phyloP scores from a whole-genome alignment of 1,140 invertebrate species.

The Andricus grossulariae region DNA sequence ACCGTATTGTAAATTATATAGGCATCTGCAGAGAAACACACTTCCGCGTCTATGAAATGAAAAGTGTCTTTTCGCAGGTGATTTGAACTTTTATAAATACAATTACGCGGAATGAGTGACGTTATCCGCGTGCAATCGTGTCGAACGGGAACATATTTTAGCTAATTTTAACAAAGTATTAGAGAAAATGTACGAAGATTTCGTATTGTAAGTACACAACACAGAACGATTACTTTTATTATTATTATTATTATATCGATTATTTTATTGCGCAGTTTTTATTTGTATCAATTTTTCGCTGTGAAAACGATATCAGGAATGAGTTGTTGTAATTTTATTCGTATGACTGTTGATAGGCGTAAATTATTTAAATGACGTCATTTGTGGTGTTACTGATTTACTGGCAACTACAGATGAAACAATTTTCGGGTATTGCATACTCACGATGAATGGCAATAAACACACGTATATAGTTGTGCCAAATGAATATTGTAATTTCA shows the following conservation, averaged over 20 bases:
- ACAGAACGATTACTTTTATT: too few species aligned
- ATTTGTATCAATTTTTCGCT: constrained; percentile 15
- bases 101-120: neutral
- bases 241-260: neutral
- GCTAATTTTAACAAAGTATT: constrained; percentile 26
- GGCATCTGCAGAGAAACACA: neutral
- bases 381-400: constrained; percentile 5
- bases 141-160: constrained; percentile 23
- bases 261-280: constrained; percentile 21
- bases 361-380: constrained; percentile 17
- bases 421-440: constrained; percentile 1
- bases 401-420: neutral
- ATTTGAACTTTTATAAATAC: too few species aligned
- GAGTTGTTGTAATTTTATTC: constrained; percentile 3
- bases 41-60: neutral
- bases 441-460: neutral
- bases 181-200: constrained; percentile 9
- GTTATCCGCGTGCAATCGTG: neutral
- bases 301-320: neutral
- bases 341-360: constrained; percentile 17
- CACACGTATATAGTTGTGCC: constrained; percentile 6
- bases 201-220: constrained; percentile 14
- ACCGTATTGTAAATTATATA: neutral
- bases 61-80: neutral
- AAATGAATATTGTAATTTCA: constrained; percentile 12